phyloP scores from a whole-genome alignment of 2,888 invertebrate genomes.

The Gymnocheta viridis region DNA sequence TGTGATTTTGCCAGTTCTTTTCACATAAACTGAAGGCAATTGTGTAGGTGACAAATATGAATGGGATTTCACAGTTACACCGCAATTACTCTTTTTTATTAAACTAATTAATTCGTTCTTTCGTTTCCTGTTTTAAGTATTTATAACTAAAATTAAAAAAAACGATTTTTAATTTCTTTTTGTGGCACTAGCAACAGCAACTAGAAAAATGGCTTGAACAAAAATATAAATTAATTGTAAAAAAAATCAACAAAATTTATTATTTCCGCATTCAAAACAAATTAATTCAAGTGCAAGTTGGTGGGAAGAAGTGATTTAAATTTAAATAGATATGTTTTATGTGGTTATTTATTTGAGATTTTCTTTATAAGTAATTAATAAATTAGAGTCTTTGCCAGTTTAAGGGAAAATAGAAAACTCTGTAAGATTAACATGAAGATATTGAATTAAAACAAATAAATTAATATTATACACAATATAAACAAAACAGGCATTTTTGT shows the following conservation, averaged over 20 bases:
- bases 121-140: background rate
- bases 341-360: background rate
- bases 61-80: conserved; percentile 64
- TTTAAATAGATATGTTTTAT: background rate
- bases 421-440: background rate
- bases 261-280: conserved; percentile 4
- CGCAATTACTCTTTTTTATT: conserved; percentile 66
- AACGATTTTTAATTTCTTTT: background rate
- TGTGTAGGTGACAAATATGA: conserved; percentile 65
- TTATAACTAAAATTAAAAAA: background rate
- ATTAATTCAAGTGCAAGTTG: conserved; percentile 7
- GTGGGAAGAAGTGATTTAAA: background rate
- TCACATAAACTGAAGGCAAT: background rate
- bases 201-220: background rate
- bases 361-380: background rate
- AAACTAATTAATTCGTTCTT: conserved; percentile 61
- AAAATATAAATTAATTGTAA: conserved; percentile 15
- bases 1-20: background rate
- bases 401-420: too few relatives aligned
- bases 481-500: too few relatives aligned
- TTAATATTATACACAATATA: too few relatives aligned
- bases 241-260: conserved; percentile 13
- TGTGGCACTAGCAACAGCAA: background rate
- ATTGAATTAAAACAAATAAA: too few relatives aligned
- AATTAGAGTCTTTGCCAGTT: background rate